These are phyloP conservation scores for Phalacrocorax carbo DNA, from an alignment of 2,113 vertebrate species.

Conservation along the genomic window DNA sequence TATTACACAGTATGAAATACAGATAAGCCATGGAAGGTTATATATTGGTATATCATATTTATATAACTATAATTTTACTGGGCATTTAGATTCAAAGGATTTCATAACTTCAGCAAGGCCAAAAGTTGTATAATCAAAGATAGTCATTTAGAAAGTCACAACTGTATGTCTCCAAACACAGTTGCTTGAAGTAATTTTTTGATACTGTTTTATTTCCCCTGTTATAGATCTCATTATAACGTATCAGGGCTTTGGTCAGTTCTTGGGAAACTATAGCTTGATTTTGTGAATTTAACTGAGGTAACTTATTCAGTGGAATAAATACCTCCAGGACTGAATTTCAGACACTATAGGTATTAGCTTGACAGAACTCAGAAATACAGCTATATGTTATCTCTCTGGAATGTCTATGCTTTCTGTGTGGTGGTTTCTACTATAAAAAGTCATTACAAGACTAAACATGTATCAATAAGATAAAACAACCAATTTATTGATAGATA, in stretches of 20 bases:
- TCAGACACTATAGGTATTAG: background rate
- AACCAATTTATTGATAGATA: background rate
- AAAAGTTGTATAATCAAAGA: background rate
- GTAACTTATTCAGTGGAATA: background rate
- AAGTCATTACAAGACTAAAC: background rate
- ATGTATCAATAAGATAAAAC: background rate
- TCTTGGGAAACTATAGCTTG: background rate
- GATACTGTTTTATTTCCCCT: background rate
- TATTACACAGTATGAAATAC: background rate
- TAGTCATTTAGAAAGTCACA: background rate
- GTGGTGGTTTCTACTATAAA: background rate
- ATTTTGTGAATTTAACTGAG: background rate
- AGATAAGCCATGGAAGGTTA: background rate
- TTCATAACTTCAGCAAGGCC: background rate
- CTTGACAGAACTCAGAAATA: background rate
- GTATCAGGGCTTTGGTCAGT: background rate
- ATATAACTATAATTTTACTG: background rate
- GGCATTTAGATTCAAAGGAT: background rate
- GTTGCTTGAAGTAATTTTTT: background rate
- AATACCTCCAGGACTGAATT: background rate
- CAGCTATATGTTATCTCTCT: background rate
- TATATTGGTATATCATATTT: background rate
- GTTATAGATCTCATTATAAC: background rate
- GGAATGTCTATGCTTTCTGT: background rate
- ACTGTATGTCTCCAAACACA: background rate